Base-by-base conservation (phyloP, 2,113 vertebrate genomes). In the Ceuthmochares aereus region DNA sequence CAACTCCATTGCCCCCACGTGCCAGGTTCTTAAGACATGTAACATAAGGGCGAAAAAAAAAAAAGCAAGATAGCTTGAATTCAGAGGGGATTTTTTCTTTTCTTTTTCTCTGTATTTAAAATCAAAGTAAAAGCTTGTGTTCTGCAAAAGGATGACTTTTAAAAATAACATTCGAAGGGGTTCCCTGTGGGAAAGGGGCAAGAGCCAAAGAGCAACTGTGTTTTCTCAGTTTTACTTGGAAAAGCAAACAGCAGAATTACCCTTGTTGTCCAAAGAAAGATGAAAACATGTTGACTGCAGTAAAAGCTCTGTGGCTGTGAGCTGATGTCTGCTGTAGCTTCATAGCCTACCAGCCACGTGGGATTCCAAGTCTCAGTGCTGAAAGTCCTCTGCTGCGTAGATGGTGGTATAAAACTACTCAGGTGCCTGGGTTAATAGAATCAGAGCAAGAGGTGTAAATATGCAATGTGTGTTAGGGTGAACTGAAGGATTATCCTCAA, bases 191-290 rank as follows among this genome's bases (percentile, higher is more conserved):
- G 66, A 87, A 78, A 83, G 34, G 73, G 51, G 26, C 43, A 67
- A 77, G 42, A 93, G 66, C 36, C 43, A 78, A 56, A 80, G 23
- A 96, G 79, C 40, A 75, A 26, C 74, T 49, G 63, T 43, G 12
- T 92, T 92, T 93, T 91, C 69, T 74, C 69, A 37, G 30, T 87
- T 62, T 54, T 70, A 42, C 67, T 34, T 87, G 34, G 86, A 93
- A 92, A 93, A 89, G 37, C 49, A 77, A 93, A 90, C 55, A 90
- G 49, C 49, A 90, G 84, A 82, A 94, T 84, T 55, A 94, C 68
- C 67, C 30, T 88, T 75, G 45, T 76, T 82, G 40, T 82, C 73
- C 37, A 43, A 82, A 90, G 89, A 84, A 87, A 85, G 51, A 79
- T 52, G 70, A 87, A 62, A 92, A 73, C 45, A 49, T 43, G 22